phyloP scores from a whole-genome alignment of 2,113 vertebrate species.

The Bathybates hornii region DNA sequence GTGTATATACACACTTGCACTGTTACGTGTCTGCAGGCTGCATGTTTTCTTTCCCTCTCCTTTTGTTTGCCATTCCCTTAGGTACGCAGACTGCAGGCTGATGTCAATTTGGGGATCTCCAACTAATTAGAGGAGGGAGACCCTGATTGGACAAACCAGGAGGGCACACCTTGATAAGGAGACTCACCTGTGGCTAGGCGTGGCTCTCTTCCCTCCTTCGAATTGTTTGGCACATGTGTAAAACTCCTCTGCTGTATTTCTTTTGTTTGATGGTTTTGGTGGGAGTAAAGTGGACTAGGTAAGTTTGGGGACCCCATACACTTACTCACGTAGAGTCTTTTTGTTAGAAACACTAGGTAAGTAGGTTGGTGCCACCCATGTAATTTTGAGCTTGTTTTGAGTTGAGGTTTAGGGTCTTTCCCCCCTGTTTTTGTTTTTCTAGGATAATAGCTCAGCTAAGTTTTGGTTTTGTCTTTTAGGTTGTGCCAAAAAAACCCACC shows the following conservation, averaged over 20 bases:
- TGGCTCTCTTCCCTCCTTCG: neutral
- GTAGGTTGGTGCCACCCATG: neutral
- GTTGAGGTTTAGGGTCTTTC: fast-evolving
- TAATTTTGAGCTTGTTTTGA: neutral
- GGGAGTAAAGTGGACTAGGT: neutral
- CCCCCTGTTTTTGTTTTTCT: neutral
- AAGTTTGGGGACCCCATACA: neutral
- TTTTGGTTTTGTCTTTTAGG: neutral
- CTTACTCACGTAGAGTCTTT: neutral
- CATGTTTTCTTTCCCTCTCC: too few species aligned
- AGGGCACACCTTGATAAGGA: neutral
- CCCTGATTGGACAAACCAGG: neutral
- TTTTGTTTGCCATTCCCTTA: too few species aligned
- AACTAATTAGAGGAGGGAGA: neutral
- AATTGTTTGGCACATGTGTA: neutral
- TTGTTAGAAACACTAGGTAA: neutral
- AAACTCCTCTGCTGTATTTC: neutral
- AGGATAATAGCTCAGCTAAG: neutral
- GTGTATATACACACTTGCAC: too few species aligned
- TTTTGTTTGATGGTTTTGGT: neutral
- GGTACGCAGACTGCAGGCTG: too few species aligned
- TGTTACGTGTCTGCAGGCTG: too few species aligned
- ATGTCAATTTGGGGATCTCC: neutral
- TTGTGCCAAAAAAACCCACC: too few species aligned
- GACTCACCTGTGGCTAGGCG: fast-evolving